Conservation (phyloP, 2,888 invertebrate genomes). For the Brachypterus glaber region DNA sequence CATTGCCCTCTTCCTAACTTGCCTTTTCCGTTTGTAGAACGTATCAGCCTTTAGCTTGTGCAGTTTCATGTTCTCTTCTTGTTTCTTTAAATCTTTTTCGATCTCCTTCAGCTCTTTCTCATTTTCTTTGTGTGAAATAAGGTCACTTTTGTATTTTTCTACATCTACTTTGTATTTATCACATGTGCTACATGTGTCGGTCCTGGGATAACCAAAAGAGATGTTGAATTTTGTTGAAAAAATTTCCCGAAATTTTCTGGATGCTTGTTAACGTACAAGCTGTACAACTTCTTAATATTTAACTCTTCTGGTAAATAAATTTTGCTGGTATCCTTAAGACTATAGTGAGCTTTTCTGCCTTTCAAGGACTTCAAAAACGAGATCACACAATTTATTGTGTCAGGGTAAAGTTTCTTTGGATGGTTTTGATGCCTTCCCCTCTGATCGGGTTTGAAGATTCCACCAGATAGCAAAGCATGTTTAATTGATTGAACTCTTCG, state of each 20-base stretch:
- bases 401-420: constrained; percentile 11
- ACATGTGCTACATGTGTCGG: constrained; percentile 7
- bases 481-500: constrained; percentile 11
- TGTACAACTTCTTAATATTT: constrained; percentile 30
- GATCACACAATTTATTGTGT: constrained; percentile 11
- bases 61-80: constrained; percentile 4
- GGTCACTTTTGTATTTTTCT: constrained; percentile 4
- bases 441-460: constrained; percentile 9
- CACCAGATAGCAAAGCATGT: constrained; percentile 8
- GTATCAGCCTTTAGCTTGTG: too few species aligned
- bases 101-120: constrained; percentile 1
- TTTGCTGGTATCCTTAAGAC: constrained; percentile 5
- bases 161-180: constrained; percentile 6
- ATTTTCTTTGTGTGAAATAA: constrained; percentile 2
- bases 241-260: constrained; percentile 8
- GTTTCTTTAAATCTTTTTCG: neutral
- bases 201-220: constrained; percentile 7
- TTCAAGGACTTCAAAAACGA: constrained; percentile 12
- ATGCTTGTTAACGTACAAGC: constrained; percentile 17
- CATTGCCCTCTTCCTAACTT: too few species aligned
- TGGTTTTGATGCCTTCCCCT: constrained; percentile 14
- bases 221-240: constrained; percentile 8
- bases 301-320: constrained; percentile 10
- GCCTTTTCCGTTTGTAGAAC: too few species aligned
- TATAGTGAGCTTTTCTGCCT: constrained; percentile 9